Base-by-base conservation (phyloP, 2,888 invertebrate genomes). In the Ceratothoa steindachneri region DNA sequence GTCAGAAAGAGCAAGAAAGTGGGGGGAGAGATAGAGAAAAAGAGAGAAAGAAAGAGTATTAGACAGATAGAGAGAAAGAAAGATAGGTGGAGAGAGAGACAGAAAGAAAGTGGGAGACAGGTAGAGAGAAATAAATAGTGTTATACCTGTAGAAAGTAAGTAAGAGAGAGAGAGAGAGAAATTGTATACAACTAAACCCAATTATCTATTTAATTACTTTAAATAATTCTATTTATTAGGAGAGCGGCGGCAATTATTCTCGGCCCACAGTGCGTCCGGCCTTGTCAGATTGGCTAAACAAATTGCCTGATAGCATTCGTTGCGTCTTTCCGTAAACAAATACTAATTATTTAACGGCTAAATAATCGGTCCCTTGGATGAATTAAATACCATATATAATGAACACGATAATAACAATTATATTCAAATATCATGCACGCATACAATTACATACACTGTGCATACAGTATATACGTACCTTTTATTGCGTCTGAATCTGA, bases 21-120 rank as follows among this genome's bases (percentile, higher is more conserved):
- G 19, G 24, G 22, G 12, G 30, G 55, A 70, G 60, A 69, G 69
- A 55, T 53, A 27, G 70, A 60, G 30, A 67, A 4, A 67, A 30
- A 30, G 69, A 52, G 28, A 53, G 52, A 28, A 19, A 53, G 1
- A 41, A 41, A 41, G 41, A 41, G 41, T 41, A 41, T 41, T 9
- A 41, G 41, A 9, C 41, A 22, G 19, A 30, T n/a, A 64, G 64
- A 64, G 64, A 60, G 69, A 55, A 30, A 60, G 70, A 30, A 15
- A 31, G 24, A 64, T 22, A 31, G 27, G 30, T 22, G 30, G 31
- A 29, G n/a, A 22, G 9, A 30, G 2, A 19, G 1, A 67, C 22
- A 64, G 64, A 64, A 30, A 60, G 69, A 55, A 30, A 60, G 70
- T 22, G 24, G 31, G 24, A 64, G 31, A 31, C n/a, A 60, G 30